A percentile compares a stretch with the other conserved stretches of the same genome.
These are phyloP conservation scores for Temnothorax longispinosus DNA, from an alignment of 1,140 invertebrate species.

Conservation along the genomic window DNA sequence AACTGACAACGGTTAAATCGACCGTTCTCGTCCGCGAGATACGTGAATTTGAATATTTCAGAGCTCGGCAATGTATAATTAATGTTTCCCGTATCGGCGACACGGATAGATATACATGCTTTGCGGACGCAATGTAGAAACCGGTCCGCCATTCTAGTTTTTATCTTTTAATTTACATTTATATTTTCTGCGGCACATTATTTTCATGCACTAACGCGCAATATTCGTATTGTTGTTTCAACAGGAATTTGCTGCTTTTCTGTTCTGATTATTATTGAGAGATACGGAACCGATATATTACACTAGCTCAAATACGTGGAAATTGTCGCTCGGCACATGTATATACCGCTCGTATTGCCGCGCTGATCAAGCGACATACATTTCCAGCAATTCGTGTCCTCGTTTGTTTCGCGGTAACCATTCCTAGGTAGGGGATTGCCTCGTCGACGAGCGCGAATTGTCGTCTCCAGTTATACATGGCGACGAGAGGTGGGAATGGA, in stretches of 20 bases:
- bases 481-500: constrained; percentile 23
- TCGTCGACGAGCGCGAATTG: constrained; percentile 57
- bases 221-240: neutral
- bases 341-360: constrained; percentile 2
- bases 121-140: neutral
- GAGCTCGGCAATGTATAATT: constrained; percentile 24
- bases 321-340: neutral
- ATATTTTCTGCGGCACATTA: neutral
- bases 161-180: neutral
- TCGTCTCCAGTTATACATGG: constrained; percentile 60
- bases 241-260: neutral
- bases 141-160: neutral
- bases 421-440: constrained; percentile 36
- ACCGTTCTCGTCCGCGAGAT: constrained; percentile 28
- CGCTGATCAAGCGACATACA: constrained; percentile 53
- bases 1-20: constrained; percentile 53
- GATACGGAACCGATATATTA: neutral
- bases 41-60: constrained; percentile 51
- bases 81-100: constrained; percentile 1
- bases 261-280: neutral
- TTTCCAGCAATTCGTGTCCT: constrained; percentile 58
- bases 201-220: neutral
- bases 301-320: constrained; percentile 9
- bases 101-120: neutral
- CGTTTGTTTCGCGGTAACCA: constrained; percentile 61